Evolutionary conservation across 1,140 invertebrate species (phyloP), one percentile per base, ranked within the genome.

Genomic region (Aporrectodea caliginosa): DNA sequence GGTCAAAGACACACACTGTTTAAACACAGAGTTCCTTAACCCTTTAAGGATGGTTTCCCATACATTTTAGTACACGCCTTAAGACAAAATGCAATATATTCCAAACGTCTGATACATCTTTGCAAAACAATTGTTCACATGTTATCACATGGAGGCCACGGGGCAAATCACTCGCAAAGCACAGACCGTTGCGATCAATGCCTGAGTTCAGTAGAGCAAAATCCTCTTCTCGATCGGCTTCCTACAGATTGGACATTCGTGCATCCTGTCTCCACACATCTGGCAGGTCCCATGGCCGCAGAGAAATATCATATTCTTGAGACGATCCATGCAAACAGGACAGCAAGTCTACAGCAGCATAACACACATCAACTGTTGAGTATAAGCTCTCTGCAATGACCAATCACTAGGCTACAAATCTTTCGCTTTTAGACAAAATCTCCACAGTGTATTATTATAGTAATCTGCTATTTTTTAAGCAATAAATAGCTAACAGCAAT

Each of bases 251-350:
- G 97, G 97, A 88, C 97, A 98, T 84, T 97, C 96, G 76, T 93
- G 92, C 92, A 98, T 97, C 82, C 95, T 92, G 90, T 98, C 96
- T 16, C 97, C 96, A 89, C 97, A 98, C 93, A 97, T 95, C 90
- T 99, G 96, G 88, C 97, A 99, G 33, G 95, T 94, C 75, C 96
- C 96, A 89, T 99, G 97, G 12, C 97, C 97, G 88, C 97, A 98
- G 1, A 98, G 91, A 89, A 98, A 98, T 82, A 98, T 97, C 95
- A 99, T 98, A 88, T 98, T 99, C 89, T 97, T 98, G 84, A 98
- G 90, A 31, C 96, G 92, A 90, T 99, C 97, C 90, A 98, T 91
- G 89, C 97, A 99, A 72, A 98, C 95, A 1, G 97, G 97, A 85
- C 97, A 99, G 93, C 97, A 97, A 0, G 96, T 98, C 95, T 98